These are phyloP conservation scores for Melanerpes aurifrons DNA, from an alignment of 2,113 vertebrate genomes.

Conservation along the genomic window DNA sequence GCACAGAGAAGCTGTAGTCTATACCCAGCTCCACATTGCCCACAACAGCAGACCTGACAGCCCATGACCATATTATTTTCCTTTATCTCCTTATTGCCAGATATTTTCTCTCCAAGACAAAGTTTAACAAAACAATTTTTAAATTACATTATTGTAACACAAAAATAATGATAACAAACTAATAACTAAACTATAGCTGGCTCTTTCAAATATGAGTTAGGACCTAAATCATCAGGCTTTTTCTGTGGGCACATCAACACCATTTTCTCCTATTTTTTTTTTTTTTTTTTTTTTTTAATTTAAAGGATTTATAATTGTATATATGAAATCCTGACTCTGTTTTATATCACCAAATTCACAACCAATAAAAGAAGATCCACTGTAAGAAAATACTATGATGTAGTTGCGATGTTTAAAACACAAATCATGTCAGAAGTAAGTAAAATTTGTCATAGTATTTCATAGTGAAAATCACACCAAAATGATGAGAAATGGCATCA, in stretches of 20 bases:
- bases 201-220: neutral
- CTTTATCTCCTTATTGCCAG: neutral
- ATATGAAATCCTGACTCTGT: neutral
- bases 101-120: neutral
- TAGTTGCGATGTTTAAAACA: neutral
- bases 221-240: neutral
- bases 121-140: neutral
- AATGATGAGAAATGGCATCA: accelerated
- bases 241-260: neutral
- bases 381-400: neutral
- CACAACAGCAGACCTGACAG: neutral
- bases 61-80: neutral
- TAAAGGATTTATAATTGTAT: neutral
- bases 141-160: neutral
- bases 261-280: neutral
- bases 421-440: neutral
- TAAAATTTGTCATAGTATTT: neutral
- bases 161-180: neutral
- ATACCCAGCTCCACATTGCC: neutral
- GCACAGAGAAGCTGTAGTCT: neutral
- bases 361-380: neutral
- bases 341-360: neutral
- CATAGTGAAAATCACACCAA: neutral
- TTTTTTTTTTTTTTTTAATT: too few relatives aligned
- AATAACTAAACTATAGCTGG: neutral